Evolutionary conservation across 2,888 invertebrate genomes (phyloP), one percentile per base, ranked within the genome.

Genomic region (Coenonympha glycerion): DNA sequence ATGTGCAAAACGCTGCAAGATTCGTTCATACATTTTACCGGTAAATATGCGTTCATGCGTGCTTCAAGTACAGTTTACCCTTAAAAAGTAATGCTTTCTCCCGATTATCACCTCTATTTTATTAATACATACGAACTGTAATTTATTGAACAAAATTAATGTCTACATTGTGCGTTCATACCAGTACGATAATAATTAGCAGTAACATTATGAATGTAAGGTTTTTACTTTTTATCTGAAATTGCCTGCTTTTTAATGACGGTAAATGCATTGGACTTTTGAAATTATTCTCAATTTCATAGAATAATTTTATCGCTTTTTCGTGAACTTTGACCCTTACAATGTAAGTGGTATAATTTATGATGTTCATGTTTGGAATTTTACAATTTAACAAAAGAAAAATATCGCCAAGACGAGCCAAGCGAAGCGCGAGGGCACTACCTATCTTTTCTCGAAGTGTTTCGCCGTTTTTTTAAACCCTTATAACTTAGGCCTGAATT

Each of bases 171-270:
- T 31, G 22, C 40, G 42, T 53, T 71, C 76, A 76, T 73, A 71
- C 73, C 73, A 69, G 74, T 69, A 73, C 73, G 78, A 76, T 81
- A 84, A 86, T 86, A 85, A 84, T 86, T 85, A 85, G 76, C 76
- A 65, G 67, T 66, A 70, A 69, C 69, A 45, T 45, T 45, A 76
- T 79, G 74, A 75, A 79, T 77, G 75, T 71, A 68, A 64, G 63
- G 70, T 73, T 79, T 80, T 81, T 73, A 69, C 62, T 73, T 79
- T 80, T 81, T 73, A 69, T 62, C 63, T 60, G 61, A 63, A 68
- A 66, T 61, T 65, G 65, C 65, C 59, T 60, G 61, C 61, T 59
- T 64, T 63, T 65, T 57, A 65, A 68, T 61, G 58, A 55, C 61
- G 45, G 45, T 34, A 46, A 58, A 52, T 47, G 49, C 33, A 49